Conservation (phyloP, 1,140 invertebrate species). For the Drosophila varians region DNA sequence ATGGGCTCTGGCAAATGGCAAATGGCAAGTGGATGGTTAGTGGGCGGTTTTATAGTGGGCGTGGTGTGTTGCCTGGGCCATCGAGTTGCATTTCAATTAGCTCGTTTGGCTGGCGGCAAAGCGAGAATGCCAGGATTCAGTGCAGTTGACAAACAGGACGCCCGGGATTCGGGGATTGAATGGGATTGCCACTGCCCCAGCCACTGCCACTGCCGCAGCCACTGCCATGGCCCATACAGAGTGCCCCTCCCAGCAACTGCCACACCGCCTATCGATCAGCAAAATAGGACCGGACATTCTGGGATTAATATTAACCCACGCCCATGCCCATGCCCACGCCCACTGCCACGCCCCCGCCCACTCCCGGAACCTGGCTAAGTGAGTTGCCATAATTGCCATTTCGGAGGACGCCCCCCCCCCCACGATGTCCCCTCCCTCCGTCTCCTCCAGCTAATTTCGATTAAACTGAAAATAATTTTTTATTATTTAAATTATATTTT, state of each 20-base stretch:
- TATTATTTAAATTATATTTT: too few relatives aligned
- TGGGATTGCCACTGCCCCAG: not conserved
- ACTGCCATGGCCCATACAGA: not conserved
- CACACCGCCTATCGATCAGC: slow-evolving; percentile 1
- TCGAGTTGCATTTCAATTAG: slow-evolving; percentile 47
- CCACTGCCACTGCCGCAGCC: not conserved
- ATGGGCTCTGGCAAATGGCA: too few relatives aligned
- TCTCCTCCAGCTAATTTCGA: too few relatives aligned
- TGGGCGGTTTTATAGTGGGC: not conserved
- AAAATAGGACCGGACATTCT: not conserved
- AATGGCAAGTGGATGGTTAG: not conserved
- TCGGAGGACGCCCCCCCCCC: too few relatives aligned
- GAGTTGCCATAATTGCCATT: not conserved
- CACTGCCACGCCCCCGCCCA: too few relatives aligned
- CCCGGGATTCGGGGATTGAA: slow-evolving; percentile 11
- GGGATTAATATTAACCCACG: not conserved
- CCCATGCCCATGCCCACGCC: too few relatives aligned
- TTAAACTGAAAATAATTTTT: too few relatives aligned
- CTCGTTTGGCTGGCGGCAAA: slow-evolving; percentile 23
- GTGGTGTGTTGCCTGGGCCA: slow-evolving; percentile 1
- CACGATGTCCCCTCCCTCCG: too few relatives aligned
- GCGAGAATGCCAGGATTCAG: not conserved
- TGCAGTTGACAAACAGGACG: slow-evolving; percentile 12
- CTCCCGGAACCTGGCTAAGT: not conserved
- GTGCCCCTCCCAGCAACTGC: not conserved